phyloP scores from a whole-genome alignment of 1,140 invertebrate genomes.

The Camponotus floridanus region DNA sequence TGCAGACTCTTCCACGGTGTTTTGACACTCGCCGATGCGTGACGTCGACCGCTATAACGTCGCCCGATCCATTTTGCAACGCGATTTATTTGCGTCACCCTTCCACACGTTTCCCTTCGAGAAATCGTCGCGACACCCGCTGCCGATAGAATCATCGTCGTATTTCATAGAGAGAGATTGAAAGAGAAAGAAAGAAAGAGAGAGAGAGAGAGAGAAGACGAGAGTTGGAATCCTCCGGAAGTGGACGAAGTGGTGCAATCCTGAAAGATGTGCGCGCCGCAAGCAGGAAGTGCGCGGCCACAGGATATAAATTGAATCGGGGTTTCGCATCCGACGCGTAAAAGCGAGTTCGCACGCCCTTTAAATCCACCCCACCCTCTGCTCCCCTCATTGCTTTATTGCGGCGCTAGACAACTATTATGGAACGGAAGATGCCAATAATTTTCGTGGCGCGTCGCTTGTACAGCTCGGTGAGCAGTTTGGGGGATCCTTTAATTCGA shows the following conservation, averaged over 20 bases:
- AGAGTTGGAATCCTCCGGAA: conserved; percentile 71
- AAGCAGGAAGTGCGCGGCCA: conserved; percentile 76
- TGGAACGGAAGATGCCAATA: conserved; percentile 83
- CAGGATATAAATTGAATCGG: conserved; percentile 84
- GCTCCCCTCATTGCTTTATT: conserved; percentile 52
- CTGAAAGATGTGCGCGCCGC: conserved; percentile 78
- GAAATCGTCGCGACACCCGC: conserved; percentile 42
- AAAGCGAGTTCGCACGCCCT: conserved; percentile 83
- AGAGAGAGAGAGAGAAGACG: background rate
- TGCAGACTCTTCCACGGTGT: conserved; percentile 67
- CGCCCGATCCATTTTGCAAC: conserved; percentile 79
- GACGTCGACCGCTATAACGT: conserved; percentile 71
- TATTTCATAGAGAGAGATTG: conserved; percentile 70
- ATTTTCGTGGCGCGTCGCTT: conserved; percentile 73
- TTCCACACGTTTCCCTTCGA: conserved; percentile 32
- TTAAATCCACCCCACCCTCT: conserved; percentile 78
- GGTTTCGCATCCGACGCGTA: conserved; percentile 82
- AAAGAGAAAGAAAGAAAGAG: background rate
- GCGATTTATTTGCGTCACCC: conserved; percentile 78
- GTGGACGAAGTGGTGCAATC: conserved; percentile 77
- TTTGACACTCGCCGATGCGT: conserved; percentile 79
- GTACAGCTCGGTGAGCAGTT: conserved; percentile 15
- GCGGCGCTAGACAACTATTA: conserved; percentile 81
- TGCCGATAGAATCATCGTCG: conserved; percentile 58
- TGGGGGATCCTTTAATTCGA: conserved; percentile 38